Evolutionary conservation across 2,113 vertebrate genomes (phyloP).

Genomic region (Aphyosemion australe): DNA sequence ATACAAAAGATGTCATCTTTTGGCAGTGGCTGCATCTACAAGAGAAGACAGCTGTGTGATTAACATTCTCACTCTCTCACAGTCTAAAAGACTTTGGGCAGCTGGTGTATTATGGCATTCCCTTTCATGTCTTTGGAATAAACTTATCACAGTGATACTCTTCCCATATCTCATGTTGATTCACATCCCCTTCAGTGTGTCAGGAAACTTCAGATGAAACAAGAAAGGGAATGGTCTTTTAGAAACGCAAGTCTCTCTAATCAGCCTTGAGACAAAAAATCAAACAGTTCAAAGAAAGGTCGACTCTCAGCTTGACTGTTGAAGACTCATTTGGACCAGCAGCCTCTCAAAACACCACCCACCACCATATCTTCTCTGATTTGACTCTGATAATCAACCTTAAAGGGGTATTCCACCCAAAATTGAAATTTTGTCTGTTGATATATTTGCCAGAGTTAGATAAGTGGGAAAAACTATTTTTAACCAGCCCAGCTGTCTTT

Average conservation of each 20-base stretch:
- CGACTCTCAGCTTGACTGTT: no score
- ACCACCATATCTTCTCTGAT: no score
- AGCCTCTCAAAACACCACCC: no score
- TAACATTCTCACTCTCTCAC: conserved; percentile 70
- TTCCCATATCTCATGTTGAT: conserved; percentile 76
- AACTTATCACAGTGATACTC: conserved; percentile 77
- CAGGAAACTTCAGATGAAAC: conserved; percentile 77
- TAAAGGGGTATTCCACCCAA: no score
- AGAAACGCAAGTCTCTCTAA: conserved; percentile 72
- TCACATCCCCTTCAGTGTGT: conserved; percentile 70
- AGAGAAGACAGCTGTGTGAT: conserved; percentile 70
- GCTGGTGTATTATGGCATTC: conserved; percentile 78
- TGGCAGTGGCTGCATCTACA: conserved; percentile 31
- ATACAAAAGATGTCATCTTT: conserved; percentile 54
- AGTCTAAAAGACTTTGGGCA: conserved; percentile 71
- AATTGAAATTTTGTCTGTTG: no score
- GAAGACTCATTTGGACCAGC: conserved; percentile 7
- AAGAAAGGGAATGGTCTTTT: conserved; percentile 63
- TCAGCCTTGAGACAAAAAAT: conserved; percentile 70
- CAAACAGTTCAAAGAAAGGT: conserved; percentile 70
- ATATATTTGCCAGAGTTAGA: no score
- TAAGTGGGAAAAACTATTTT: no score
- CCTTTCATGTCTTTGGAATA: conserved; percentile 80
- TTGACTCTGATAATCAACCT: no score
- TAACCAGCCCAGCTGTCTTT: no score